Evolutionary conservation across 2,888 invertebrate genomes (phyloP).

Genomic region (Apodemia mormo): DNA sequence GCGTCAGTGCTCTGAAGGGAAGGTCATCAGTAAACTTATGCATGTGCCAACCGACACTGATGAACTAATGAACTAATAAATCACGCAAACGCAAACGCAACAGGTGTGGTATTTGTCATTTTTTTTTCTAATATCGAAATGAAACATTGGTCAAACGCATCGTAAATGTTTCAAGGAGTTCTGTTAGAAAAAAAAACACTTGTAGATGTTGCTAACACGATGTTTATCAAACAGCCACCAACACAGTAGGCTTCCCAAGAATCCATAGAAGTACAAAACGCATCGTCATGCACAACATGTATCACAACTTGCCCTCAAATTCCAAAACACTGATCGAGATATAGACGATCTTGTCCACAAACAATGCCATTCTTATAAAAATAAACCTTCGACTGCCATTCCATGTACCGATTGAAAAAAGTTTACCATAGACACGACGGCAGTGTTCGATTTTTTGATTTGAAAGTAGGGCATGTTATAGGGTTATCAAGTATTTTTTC

Average conservation of each 20-base stretch:
- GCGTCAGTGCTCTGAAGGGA: too few species aligned
- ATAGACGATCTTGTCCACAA: constrained; percentile 67
- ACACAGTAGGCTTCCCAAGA: constrained; percentile 20
- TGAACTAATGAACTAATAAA: too few species aligned
- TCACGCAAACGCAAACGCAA: too few species aligned
- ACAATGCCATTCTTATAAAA: constrained; percentile 73
- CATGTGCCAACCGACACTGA: too few species aligned
- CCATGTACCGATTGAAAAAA: constrained; percentile 55
- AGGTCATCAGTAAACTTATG: too few species aligned
- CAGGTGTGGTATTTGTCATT: too few species aligned
- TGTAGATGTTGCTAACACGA: constrained; percentile 12
- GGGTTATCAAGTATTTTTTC: constrained; percentile 44
- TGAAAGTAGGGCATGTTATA: constrained; percentile 57
- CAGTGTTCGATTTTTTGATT: constrained; percentile 59
- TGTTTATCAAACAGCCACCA: constrained; percentile 32
- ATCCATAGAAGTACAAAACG: constrained; percentile 45
- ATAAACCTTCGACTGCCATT: constrained; percentile 65
- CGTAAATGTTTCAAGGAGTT: neutral
- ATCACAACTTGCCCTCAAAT: constrained; percentile 56
- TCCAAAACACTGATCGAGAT: constrained; percentile 65
- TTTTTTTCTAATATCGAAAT: too few species aligned
- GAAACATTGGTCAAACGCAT: neutral
- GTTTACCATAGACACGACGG: constrained; percentile 58
- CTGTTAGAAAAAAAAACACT: constrained; percentile 4
- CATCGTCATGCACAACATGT: constrained; percentile 58